Evolutionary conservation across 2,888 invertebrate species (phyloP).

Genomic region (Lathronympha strigana): DNA sequence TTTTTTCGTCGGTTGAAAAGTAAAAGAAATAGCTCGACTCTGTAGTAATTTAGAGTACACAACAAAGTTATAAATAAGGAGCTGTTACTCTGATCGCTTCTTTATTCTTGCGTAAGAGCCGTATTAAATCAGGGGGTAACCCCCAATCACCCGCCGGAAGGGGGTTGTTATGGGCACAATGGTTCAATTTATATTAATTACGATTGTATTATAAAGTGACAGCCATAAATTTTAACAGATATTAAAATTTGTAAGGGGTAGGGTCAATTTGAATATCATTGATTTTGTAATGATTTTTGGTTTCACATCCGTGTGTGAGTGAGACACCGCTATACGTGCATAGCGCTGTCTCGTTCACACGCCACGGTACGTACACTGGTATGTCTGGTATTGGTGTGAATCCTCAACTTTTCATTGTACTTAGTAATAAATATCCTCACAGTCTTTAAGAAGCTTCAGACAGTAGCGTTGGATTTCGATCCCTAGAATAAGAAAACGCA

Average conservation of each 20-base stretch:
- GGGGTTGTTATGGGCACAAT: constrained; percentile 36
- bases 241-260: constrained; percentile 33
- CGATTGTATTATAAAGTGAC: constrained; percentile 37
- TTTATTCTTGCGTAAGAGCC: background rate
- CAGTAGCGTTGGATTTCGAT: too few relatives aligned
- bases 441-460: too few relatives aligned
- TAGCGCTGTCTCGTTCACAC: too few relatives aligned
- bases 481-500: too few relatives aligned
- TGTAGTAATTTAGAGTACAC: too few relatives aligned
- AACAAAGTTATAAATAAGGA: background rate
- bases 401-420: too few relatives aligned
- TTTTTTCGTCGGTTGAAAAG: too few relatives aligned
- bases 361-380: too few relatives aligned
- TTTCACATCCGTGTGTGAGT: background rate
- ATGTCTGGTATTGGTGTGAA: too few relatives aligned
- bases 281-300: constrained; percentile 10
- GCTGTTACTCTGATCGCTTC: background rate
- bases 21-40: too few relatives aligned
- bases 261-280: constrained; percentile 18
- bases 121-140: constrained; percentile 30
- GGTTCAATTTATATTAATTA: constrained; percentile 41
- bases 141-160: constrained; percentile 12
- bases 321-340: too few relatives aligned
- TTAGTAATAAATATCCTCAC: too few relatives aligned
- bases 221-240: constrained; percentile 32